Evolutionary conservation across 1,140 invertebrate genomes (phyloP), one percentile per base, ranked within the genome.

Genomic region (Leptinotarsa defecta): DNA sequence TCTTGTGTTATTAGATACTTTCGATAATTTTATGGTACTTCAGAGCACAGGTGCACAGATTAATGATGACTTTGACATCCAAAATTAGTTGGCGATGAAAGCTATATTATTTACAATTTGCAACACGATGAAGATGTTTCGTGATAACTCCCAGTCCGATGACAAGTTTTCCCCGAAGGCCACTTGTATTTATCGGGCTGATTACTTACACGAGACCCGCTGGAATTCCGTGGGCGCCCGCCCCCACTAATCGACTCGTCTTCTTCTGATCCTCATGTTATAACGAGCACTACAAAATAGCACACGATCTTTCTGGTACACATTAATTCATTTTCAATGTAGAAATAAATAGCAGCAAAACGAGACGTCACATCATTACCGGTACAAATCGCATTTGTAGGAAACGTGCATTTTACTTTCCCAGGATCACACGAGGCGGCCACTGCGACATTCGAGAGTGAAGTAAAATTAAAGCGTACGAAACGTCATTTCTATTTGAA

Each of bases 311-410:
- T 57, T 24, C 49, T 48, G 43, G 71, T 72, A 52, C 62, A 22
- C 71, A 64, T 62, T 72, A 61, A 72, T 72, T 72, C 27, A 52
- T 72, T 72, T 72, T 62, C 71, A 8, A 64, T 72, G 71, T 72
- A 49, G 71, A 62, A 17, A 20, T 22, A 27, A 72, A 72, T 72
- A 72, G 52, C 71, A 62, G 52, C 52, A 61, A 61, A 71, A 71
- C 69, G 20, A 48, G 69, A 57, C 71, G 13, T 72, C 22, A 34
- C 27, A 72, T 72, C 57, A 72, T 62, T 72, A 61, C 19, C 19
- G 15, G n/a, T 48, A 20, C 68, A 13, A 5, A 3, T 57, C 17
- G 52, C 15, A 19, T 57, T 57, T 17, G 13, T 57, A 15, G 15
- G 17, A 13, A 52, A 57, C n/a, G 1, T 15, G 13, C 52, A 57